Percentiles rank a stretch among this genome's conserved stretches.
Evolutionary conservation across 2,113 vertebrate genomes (phyloP).

Genomic region (Sylvietta virens): DNA sequence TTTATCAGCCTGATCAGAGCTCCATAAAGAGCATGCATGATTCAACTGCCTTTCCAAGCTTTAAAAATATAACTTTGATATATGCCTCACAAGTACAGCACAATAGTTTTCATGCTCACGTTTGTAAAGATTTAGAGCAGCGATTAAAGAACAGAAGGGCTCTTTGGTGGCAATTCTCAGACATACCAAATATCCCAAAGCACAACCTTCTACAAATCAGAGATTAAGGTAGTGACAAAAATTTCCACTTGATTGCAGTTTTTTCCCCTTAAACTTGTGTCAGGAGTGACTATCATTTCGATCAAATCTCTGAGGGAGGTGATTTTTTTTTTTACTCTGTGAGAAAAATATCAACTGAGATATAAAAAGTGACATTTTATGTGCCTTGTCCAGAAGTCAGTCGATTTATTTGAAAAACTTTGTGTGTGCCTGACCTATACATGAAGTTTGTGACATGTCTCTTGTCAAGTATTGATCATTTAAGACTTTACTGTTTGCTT

Average conservation of each 20-base stretch:
- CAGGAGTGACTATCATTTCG: slow-evolving; percentile 69
- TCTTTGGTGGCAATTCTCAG: slow-evolving; percentile 78
- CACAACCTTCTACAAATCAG: slow-evolving; percentile 80
- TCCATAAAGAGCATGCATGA: slow-evolving; percentile 80
- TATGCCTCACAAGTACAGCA: slow-evolving; percentile 72
- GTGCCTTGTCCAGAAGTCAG: slow-evolving; percentile 63
- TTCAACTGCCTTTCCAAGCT: slow-evolving; percentile 74
- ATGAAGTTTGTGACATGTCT: slow-evolving; percentile 68
- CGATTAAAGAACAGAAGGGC: slow-evolving; percentile 77
- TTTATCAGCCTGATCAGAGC: slow-evolving; percentile 80
- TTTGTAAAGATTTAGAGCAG: slow-evolving; percentile 80
- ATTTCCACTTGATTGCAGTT: slow-evolving; percentile 78
- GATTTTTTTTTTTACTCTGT: slow-evolving; percentile 39
- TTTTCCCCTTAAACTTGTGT: slow-evolving; percentile 67
- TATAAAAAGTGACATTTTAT: slow-evolving; percentile 78
- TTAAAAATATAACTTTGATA: slow-evolving; percentile 78
- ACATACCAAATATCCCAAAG: slow-evolving; percentile 79
- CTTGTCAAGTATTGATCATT: slow-evolving; percentile 75
- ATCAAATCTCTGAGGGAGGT: slow-evolving; percentile 70
- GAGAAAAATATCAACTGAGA: slow-evolving; percentile 74
- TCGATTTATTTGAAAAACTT: slow-evolving; percentile 70
- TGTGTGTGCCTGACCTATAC: slow-evolving; percentile 68
- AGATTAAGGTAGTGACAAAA: slow-evolving; percentile 79
- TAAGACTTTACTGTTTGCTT: slow-evolving; percentile 73
- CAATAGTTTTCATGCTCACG: slow-evolving; percentile 81